These are phyloP conservation scores for Rhagonycha fulva DNA, from an alignment of 2,888 invertebrate genomes.

Conservation along the genomic window DNA sequence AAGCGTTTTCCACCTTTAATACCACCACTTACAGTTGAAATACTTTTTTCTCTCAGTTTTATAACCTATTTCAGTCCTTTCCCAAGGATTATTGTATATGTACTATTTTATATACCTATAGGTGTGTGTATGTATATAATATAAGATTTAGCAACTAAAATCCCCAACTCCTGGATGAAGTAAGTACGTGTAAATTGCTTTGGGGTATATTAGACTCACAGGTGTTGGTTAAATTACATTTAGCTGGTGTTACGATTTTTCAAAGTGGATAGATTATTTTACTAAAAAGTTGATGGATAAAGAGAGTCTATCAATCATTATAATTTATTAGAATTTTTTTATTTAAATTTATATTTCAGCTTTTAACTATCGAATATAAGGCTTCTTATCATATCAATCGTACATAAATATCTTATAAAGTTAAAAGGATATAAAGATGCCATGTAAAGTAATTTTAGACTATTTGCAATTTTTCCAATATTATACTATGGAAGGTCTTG, in stretches of 20 bases:
- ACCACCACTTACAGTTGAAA: not conserved
- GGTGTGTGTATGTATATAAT: not conserved
- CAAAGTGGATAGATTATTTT: not conserved
- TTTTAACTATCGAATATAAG: too few relatives aligned
- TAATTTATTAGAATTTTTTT: not conserved
- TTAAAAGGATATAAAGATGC: too few relatives aligned
- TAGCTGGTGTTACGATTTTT: not conserved
- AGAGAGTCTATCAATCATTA: not conserved
- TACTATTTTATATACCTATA: not conserved
- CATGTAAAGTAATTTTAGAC: too few relatives aligned
- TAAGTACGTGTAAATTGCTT: not conserved
- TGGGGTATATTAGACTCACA: not conserved
- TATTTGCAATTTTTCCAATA: too few relatives aligned
- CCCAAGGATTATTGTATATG: not conserved
- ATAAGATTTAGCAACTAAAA: not conserved
- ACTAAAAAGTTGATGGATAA: not conserved
- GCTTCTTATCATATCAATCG: too few relatives aligned
- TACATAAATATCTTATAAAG: too few relatives aligned
- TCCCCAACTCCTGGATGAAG: not conserved
- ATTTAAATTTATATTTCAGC: too few relatives aligned
- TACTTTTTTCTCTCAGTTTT: not conserved
- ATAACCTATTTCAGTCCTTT: not conserved
- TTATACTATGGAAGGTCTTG: too few relatives aligned
- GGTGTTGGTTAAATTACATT: not conserved
- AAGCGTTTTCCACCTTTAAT: not conserved